Evolutionary conservation across 2,888 invertebrate species (phyloP), one percentile per base, ranked within the genome.

Genomic region (Pollenia labialis): DNA sequence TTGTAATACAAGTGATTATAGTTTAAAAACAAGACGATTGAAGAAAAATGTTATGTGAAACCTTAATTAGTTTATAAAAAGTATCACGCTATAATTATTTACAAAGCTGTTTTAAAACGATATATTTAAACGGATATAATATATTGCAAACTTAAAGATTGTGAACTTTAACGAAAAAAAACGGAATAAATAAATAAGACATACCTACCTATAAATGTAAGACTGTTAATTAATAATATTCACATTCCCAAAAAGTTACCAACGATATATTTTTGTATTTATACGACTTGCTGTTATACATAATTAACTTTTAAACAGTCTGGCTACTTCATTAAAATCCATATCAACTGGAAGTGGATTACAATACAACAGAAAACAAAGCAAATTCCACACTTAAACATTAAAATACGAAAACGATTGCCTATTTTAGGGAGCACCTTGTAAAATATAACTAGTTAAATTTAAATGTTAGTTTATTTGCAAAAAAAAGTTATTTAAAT

Each of bases 341-440:
- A 60, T 23, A 42, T 7, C n/a, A 56, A 69, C 64, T 72, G 50
- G 62, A 77, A 32, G 50, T 54, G 74, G 64, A 50, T 42, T 60
- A 9, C 3, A 54, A 60, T n/a, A 18, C 42, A 46, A 44, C 46
- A 32, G 32, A 32, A 32, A 40, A 6, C 69, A 44, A 32, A 50
- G 23, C 44, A 66, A 64, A 68, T 4, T 74, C 44, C 44, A 58
- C 58, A 68, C 32, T 12, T 46, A 40, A 50, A 52, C 58, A 40
- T 4, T 6, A 14, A 52, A 18, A 2, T 44, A 58, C 23, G 11
- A 66, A 52, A 62, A 75, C 2, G 64, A 40, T 48, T 14, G 81
- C 32, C 18, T 81, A 72, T 52, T 52, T 81, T 85, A 44, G 77
- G 85, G 72, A 7, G 58, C 16, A 64, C 11, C 50, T 9, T 56